These are phyloP conservation scores for Callosobruchus maculatus DNA, from an alignment of 2,888 invertebrate species.

Conservation along the genomic window DNA sequence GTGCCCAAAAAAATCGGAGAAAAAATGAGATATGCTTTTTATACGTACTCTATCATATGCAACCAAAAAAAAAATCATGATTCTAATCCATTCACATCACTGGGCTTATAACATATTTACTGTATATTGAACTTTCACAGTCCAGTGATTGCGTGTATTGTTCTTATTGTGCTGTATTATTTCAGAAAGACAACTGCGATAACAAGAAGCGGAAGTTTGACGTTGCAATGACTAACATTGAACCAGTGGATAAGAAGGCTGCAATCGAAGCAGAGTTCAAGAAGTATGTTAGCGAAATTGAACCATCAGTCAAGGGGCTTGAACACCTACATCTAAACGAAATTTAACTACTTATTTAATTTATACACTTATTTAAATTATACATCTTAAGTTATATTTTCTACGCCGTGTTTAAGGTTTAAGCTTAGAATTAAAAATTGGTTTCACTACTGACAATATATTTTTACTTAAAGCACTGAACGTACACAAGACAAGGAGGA, in stretches of 20 bases:
- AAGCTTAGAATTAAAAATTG: background rate
- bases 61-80: too few relatives aligned
- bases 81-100: too few relatives aligned
- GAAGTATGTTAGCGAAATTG: conserved; percentile 26
- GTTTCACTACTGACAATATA: too few relatives aligned
- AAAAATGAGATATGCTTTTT: too few relatives aligned
- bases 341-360: background rate
- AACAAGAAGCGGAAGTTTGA: conserved; percentile 25
- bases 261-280: conserved; percentile 22
- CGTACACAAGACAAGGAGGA: too few relatives aligned
- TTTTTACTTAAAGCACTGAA: background rate
- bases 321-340: background rate
- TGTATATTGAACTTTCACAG: too few relatives aligned
- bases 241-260: conserved; percentile 16
- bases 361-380: too few relatives aligned
- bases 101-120: too few relatives aligned
- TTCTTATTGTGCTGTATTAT: background rate
- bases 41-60: too few relatives aligned
- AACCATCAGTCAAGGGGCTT: conserved; percentile 20
- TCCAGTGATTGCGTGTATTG: background rate
- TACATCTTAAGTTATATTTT: background rate
- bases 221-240: conserved; percentile 9
- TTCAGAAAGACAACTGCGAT: background rate
- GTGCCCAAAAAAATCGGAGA: too few relatives aligned
- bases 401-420: background rate